Base-by-base conservation (phyloP, 2,888 invertebrate genomes). In the Orthonychiurus folsomi region DNA sequence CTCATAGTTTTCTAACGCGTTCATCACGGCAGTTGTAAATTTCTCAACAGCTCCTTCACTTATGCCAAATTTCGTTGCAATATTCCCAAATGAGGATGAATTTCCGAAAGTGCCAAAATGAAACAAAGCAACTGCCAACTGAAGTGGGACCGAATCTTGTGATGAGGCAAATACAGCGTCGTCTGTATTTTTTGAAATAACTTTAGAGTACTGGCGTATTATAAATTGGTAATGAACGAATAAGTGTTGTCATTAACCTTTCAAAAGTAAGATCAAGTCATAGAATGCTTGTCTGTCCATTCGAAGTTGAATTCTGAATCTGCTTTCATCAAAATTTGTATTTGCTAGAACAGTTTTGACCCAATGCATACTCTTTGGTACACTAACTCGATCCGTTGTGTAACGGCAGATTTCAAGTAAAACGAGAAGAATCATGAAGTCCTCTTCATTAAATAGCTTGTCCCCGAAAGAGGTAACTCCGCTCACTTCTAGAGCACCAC, bases 61-160 rank as follows among this genome's bases (percentile, higher is more conserved):
- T 26, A 59, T 25, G 2, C 50, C 59, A 55, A 55, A 63, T 28
- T 63, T 63, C n/a, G 59, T 54, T 23, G 63, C 63, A 1, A 59
- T 25, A 0, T 54, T 15, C n/a, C 20, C 27, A 47, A 48, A 24
- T 48, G 55, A 24, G 20, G 59, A 1, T 9, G 54, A 27, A 26
- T 37, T 63, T 23, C 63, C 63, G 53, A 48, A 58, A 20, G 23
- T 57, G 5, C 57, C 57, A 12, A 57, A 28, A n/a, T 28, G 3
- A n/a, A 28, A 28, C 12, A 57, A 23, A n/a, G 57, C 5, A 9
- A 57, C 57, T 21, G 57, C 47, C 3, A 57, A n/a, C 23, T 57
- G 57, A 25, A 57, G 37, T 5, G 57, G 57, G 9, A 57, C 3
- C 9, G 57, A 37, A 25, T 5, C 57, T 21, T 57, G 57, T 18